phyloP scores from a whole-genome alignment of 2,888 invertebrate species.

The Archaeoteleia sp. region DNA sequence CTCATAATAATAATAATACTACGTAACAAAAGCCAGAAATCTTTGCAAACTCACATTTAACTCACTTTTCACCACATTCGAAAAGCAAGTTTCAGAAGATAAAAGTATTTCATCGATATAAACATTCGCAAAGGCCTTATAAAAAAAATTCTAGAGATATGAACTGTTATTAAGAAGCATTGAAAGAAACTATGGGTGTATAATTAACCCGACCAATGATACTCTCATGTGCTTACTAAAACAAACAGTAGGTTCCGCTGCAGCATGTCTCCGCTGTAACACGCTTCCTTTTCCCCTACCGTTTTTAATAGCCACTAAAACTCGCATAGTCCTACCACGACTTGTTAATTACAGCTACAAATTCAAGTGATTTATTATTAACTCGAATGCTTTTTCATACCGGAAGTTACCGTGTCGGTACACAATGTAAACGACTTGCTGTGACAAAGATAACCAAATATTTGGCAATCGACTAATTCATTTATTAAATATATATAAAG shows the following conservation, averaged over 20 bases:
- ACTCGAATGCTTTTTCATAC: slow-evolving; percentile 28
- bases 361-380: slow-evolving; percentile 30
- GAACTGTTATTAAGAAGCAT: slow-evolving; percentile 28
- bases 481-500: no score
- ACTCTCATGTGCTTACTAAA: slow-evolving; percentile 33
- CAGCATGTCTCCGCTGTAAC: slow-evolving; percentile 31
- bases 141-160: slow-evolving; percentile 14
- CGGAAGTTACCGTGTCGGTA: slow-evolving; percentile 15
- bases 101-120: no score
- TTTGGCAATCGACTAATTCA: no score
- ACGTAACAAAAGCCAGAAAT: no score
- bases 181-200: slow-evolving; percentile 35
- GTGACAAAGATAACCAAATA: neutral
- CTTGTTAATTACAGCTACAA: slow-evolving; percentile 27
- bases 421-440: slow-evolving; percentile 8
- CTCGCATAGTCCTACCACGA: slow-evolving; percentile 35
- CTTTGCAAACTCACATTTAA: no score
- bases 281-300: slow-evolving; percentile 25
- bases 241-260: slow-evolving; percentile 39
- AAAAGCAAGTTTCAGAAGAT: no score
- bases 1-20: no score
- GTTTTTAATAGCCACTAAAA: slow-evolving; percentile 40
- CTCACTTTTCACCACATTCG: no score
- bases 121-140: no score
- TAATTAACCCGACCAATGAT: slow-evolving; percentile 47